phyloP scores from a whole-genome alignment of 2,888 invertebrate genomes.

The Argyra leucocephala region DNA sequence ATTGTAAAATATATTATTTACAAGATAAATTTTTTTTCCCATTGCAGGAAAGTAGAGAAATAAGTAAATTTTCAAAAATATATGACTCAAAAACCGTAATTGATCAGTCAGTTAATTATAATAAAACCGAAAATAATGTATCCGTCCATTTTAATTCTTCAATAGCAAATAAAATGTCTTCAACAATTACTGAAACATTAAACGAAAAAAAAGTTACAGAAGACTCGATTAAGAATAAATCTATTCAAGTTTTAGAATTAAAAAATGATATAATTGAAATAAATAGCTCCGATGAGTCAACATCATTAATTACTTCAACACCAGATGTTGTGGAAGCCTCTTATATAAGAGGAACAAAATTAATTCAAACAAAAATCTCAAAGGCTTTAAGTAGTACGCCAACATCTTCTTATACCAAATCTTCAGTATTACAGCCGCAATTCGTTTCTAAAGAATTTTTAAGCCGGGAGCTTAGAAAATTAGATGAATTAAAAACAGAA shows the following conservation, averaged over 20 bases:
- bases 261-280: conserved; percentile 12
- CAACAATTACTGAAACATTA: conserved; percentile 16
- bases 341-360: conserved; percentile 23
- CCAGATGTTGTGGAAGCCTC: too few relatives aligned
- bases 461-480: conserved; percentile 45
- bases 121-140: neutral
- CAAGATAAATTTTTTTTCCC: neutral
- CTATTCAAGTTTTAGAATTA: neutral
- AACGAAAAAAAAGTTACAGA: neutral
- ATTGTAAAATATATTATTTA: neutral
- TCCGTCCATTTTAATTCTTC: conserved; percentile 14
- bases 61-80: neutral
- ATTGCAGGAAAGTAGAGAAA: neutral
- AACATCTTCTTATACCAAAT: neutral
- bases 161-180: conserved; percentile 19
- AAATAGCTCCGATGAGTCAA: conserved; percentile 11
- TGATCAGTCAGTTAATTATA: neutral
- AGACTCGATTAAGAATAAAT: neutral
- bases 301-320: neutral
- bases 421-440: neutral
- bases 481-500: conserved; percentile 44
- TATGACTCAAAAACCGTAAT: neutral
- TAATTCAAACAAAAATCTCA: conserved; percentile 32
- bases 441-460: conserved; percentile 31
- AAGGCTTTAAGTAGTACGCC: conserved; percentile 7